Conservation (phyloP, 1,140 invertebrate genomes). For the Fragariocoptes setiger region DNA sequence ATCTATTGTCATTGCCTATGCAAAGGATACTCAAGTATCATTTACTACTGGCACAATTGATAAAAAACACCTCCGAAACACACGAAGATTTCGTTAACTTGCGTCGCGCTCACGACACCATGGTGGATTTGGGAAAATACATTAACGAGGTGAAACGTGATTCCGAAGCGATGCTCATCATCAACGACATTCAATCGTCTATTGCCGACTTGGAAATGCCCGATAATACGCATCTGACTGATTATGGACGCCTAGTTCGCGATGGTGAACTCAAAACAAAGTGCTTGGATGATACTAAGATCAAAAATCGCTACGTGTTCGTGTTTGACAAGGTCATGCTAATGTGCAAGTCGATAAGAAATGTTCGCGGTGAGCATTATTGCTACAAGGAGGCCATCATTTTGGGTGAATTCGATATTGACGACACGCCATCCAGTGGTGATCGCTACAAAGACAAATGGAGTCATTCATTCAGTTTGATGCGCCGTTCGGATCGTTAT, state of each 20-base stretch:
- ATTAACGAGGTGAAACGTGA: conserved; percentile 96
- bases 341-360: conserved; percentile 48
- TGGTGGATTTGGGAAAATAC: conserved; percentile 83
- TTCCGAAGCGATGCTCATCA: conserved; percentile 61
- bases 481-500: conserved; percentile 40
- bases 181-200: conserved; percentile 46
- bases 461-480: conserved; percentile 46
- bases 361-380: conserved; percentile 53
- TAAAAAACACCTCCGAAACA: conserved; percentile 43
- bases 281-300: conserved; percentile 49
- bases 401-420: conserved; percentile 50
- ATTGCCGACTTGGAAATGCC: conserved; percentile 26
- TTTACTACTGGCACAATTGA: conserved; percentile 44
- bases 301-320: conserved; percentile 56
- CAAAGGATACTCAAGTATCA: conserved; percentile 91
- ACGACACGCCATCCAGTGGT: conserved; percentile 24
- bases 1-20: conserved; percentile 85
- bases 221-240: conserved; percentile 37
- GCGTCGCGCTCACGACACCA: conserved; percentile 62
- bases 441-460: conserved; percentile 21
- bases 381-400: conserved; percentile 54
- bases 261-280: conserved; percentile 64
- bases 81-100: conserved; percentile 47
- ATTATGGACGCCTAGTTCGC: conserved; percentile 58
- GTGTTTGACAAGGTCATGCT: conserved; percentile 86